Evolutionary conservation across 2,113 vertebrate genomes (phyloP), one percentile per base, ranked within the genome.

Genomic region (Strix uralensis): DNA sequence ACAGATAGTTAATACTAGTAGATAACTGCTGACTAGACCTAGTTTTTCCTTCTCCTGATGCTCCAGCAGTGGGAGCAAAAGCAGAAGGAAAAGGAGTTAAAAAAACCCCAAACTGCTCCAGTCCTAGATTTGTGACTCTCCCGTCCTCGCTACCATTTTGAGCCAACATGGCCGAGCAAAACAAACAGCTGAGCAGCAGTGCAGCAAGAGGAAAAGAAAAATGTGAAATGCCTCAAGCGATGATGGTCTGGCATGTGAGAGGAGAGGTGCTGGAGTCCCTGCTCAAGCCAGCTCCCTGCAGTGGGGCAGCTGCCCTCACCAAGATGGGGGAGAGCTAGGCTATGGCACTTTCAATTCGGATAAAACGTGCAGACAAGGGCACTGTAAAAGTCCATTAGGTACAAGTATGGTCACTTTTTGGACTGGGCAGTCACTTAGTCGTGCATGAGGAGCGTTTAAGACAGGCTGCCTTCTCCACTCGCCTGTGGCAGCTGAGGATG

Each of bases 221-320:
- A 30, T 2, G 1, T 57, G 34, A 61, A 77, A 44, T 4, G 0
- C 19, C 54, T 83, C 2, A 2, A 62, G 67, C 1, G 2, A 4
- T 3, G 30, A 20, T 23, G 55, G 40, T 61, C 71, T 73, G 62
- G 40, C 22, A 15, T 0, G 2, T 2, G 26, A 70, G 36, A 75
- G n/a, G 34, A 63, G 58, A 42, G 14, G 20, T 29, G 40, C 74
- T 69, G 67, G 58, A 20, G 15, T 10, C 52, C 52, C 18, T 36
- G 27, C 40, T 51, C 20, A 5, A 42, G 29, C 14, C 1, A 3
- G 8, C 7, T 77, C 40, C 29, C 36, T 67, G 58, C 0, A 0
- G 34, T 15, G 66, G 55, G 27, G 14, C 69, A 88, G 65, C 65
- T 46, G 74, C 38, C 22, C 18, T 66, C 26, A 5, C 46, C 1